Evolutionary conservation across 2,113 vertebrate genomes (phyloP), one percentile per base, ranked within the genome.

Genomic region (Apodemus sylvaticus): DNA sequence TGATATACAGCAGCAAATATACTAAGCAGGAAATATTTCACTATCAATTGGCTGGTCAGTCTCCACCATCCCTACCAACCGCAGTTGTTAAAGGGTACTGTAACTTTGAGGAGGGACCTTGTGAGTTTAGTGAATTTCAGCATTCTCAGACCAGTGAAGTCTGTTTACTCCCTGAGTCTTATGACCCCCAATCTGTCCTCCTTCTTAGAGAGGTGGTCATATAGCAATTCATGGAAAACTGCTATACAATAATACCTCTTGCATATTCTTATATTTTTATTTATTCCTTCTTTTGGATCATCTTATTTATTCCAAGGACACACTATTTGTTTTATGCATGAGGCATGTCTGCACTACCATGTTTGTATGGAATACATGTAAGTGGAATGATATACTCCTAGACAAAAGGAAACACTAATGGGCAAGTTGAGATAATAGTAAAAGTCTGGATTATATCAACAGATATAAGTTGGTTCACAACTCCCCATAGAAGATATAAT

Each of bases 51-150:
- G 20, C 5, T 24, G 11, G 20, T 7, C 53, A 60, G 36, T 60
- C 11, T 26, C 36, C 3, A 58, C 34, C 6, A n/a, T 71, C 34
- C 17, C 2, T 7, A n/a, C 31, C 3, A 9, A 6, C 51, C 0
- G 0, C 51, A 81, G 34, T 81, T 22, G 20, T 82, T 58, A 60
- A 82, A n/a, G 53, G 11, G 12, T 82, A 58, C 53, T 58, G 26
- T 79, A n/a, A 79, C 2, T 7, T 22, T 22, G 53, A 82, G 36
- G 20, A 82, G 10, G 5, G 11, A 13, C 10, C 34, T 58, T 26
- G 53, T 39, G 36, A 60, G 7, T 58, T 20, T 81, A 20, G 5
- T 58, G 36, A 58, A 34, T 58, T 58, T 58, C 53, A 58, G 34
- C 79, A n/a, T 58, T 58, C 53, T 14, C 36, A 82, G 19, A 58